These are phyloP conservation scores for Bicyclus anynana DNA, from an alignment of 1,140 invertebrate genomes.

Conservation along the genomic window DNA sequence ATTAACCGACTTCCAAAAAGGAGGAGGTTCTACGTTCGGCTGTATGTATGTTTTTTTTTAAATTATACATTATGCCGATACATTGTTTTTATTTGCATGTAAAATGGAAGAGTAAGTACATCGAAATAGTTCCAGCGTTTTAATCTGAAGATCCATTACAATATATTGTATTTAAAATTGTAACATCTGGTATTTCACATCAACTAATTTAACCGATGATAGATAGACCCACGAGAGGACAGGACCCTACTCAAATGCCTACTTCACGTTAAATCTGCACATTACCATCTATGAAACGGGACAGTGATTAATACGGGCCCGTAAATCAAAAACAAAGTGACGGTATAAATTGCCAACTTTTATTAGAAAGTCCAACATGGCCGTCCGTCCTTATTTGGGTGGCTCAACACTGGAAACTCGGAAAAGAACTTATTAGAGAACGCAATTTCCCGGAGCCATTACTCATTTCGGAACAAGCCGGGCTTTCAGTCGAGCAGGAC, in stretches of 20 bases:
- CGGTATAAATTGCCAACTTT: constrained; percentile 52
- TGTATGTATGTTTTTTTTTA: no score
- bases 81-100: no score
- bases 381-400: constrained; percentile 49
- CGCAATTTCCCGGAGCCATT: constrained; percentile 67
- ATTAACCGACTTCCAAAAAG: no score
- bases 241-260: background rate
- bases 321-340: constrained; percentile 54
- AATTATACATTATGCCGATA: no score
- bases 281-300: constrained; percentile 16
- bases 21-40: no score
- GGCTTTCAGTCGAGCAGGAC: constrained; percentile 20
- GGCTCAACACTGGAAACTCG: constrained; percentile 55
- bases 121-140: no score
- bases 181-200: no score
- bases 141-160: no score
- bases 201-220: background rate
- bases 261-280: constrained; percentile 7
- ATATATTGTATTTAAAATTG: no score
- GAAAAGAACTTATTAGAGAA: constrained; percentile 64
- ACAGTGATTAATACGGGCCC: constrained; percentile 28
- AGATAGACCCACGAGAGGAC: background rate
- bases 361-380: constrained; percentile 47
- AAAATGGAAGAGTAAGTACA: no score
- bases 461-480: constrained; percentile 58